Conservation (phyloP, 2,888 invertebrate species). For the Didymodactylos carnosus region DNA sequence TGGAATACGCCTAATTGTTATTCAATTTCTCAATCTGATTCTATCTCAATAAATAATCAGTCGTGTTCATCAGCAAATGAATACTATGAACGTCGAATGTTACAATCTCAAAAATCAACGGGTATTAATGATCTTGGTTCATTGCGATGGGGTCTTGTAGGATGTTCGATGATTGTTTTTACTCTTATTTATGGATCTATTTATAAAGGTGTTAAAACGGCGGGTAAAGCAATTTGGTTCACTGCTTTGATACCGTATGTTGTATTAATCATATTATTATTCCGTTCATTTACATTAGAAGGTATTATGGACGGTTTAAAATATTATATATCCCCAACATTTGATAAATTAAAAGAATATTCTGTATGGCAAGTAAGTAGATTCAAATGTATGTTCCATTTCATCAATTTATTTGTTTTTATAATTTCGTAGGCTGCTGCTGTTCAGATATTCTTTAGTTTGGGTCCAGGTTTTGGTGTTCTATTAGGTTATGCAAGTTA, state of each 20-base stretch:
- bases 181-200: conserved; percentile 32
- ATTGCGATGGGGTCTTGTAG: conserved; percentile 28
- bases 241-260: conserved; percentile 78
- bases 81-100: conserved; percentile 24
- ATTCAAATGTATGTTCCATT: not conserved
- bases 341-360: conserved; percentile 45
- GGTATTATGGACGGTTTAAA: conserved; percentile 64
- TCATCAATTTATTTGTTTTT: conserved; percentile 44
- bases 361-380: conserved; percentile 3
- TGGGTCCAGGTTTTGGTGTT: conserved; percentile 82
- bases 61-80: conserved; percentile 15
- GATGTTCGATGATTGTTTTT: conserved; percentile 29
- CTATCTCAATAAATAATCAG: not conserved
- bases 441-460: conserved; percentile 75
- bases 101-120: conserved; percentile 24
- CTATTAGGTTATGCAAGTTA: conserved; percentile 70
- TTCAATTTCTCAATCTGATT: not conserved
- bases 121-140: conserved; percentile 27
- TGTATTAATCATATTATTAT: conserved; percentile 60
- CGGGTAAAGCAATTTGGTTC: conserved; percentile 63
- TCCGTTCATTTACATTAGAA: conserved; percentile 61
- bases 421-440: conserved; percentile 87
- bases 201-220: conserved; percentile 35
- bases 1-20: conserved; percentile 33
- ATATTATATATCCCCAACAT: conserved; percentile 63